These are phyloP conservation scores for Polypterus bichir DNA, from an alignment of 2,113 vertebrate genomes.

Conservation along the genomic window DNA sequence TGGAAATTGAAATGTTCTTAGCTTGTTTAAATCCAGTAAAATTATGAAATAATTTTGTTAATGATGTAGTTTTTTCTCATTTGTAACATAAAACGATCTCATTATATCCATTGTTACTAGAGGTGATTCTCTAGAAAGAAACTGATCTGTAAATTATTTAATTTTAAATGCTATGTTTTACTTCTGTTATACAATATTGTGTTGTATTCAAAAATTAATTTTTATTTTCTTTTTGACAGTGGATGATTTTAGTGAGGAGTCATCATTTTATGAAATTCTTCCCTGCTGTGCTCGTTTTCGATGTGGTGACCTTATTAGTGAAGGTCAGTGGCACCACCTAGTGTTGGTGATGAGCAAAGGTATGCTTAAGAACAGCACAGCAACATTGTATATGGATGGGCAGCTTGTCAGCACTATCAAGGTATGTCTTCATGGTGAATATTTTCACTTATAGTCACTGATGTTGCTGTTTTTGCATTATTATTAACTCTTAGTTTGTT, in stretches of 20 bases:
- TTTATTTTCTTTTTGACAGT: conserved; percentile 43
- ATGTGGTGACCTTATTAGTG: conserved; percentile 79
- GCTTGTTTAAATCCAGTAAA: too few species aligned
- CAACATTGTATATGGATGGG: conserved; percentile 81
- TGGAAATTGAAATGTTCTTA: too few species aligned
- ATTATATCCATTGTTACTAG: too few species aligned
- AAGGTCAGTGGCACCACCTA: conserved; percentile 97
- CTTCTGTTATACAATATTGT: too few species aligned
- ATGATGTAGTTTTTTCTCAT: too few species aligned
- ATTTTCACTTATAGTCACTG: not conserved
- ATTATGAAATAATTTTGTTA: too few species aligned
- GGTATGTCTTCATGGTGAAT: conserved; percentile 40
- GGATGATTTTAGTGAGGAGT: conserved; percentile 89
- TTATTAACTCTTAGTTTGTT: too few species aligned
- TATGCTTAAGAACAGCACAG: conserved; percentile 96
- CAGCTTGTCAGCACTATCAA: conserved; percentile 88
- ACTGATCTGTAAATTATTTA: not conserved
- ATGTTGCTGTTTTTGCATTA: too few species aligned
- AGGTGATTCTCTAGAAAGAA: not conserved
- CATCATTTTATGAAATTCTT: conserved; percentile 92
- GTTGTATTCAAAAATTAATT: conserved; percentile 3
- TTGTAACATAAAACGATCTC: too few species aligned
- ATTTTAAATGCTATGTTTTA: not conserved
- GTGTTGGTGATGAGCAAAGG: conserved; percentile 95
- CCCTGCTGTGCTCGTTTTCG: conserved; percentile 93